These are phyloP conservation scores for Gastrophysa polygoni DNA, from an alignment of 2,888 invertebrate species.

Conservation along the genomic window DNA sequence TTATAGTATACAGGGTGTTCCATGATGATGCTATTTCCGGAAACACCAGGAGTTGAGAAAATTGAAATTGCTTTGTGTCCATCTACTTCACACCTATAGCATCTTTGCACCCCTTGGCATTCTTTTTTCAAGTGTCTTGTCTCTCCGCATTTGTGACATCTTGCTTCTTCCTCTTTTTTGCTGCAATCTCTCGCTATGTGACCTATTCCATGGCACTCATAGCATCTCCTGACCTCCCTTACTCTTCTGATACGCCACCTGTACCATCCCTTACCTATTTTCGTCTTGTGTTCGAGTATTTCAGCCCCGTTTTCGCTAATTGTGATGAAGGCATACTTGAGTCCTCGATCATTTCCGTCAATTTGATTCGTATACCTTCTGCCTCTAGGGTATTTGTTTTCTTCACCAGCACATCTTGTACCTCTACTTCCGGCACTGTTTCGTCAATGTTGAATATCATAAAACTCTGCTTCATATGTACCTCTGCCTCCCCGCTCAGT, in stretches of 20 bases:
- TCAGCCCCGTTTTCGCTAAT: slow-evolving; percentile 6
- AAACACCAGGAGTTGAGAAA: too few species aligned
- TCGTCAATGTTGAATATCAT: slow-evolving; percentile 14
- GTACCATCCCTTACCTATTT: slow-evolving; percentile 18
- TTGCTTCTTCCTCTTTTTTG: slow-evolving; percentile 18
- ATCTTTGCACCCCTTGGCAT: slow-evolving; percentile 21
- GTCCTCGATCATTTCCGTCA: slow-evolving; percentile 4
- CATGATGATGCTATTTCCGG: too few species aligned
- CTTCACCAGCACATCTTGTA: background rate
- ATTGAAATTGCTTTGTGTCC: slow-evolving; percentile 28
- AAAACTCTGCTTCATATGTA: slow-evolving; percentile 8
- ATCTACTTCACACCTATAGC: slow-evolving; percentile 19
- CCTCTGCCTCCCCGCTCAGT: slow-evolving; percentile 4
- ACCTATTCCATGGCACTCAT: slow-evolving; percentile 28
- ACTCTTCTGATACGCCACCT: slow-evolving; percentile 14
- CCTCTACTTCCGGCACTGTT: slow-evolving; percentile 4
- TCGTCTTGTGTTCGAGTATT: slow-evolving; percentile 5
- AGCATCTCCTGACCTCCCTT: slow-evolving; percentile 20
- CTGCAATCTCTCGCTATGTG: slow-evolving; percentile 26
- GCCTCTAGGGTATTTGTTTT: background rate
- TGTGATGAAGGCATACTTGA: slow-evolving; percentile 16
- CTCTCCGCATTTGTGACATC: slow-evolving; percentile 34
- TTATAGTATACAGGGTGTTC: too few species aligned
- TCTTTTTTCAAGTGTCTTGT: slow-evolving; percentile 28
- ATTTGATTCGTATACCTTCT: slow-evolving; percentile 6